phyloP scores from a whole-genome alignment of 1,140 invertebrate genomes.

The Trissolcus basalis region DNA sequence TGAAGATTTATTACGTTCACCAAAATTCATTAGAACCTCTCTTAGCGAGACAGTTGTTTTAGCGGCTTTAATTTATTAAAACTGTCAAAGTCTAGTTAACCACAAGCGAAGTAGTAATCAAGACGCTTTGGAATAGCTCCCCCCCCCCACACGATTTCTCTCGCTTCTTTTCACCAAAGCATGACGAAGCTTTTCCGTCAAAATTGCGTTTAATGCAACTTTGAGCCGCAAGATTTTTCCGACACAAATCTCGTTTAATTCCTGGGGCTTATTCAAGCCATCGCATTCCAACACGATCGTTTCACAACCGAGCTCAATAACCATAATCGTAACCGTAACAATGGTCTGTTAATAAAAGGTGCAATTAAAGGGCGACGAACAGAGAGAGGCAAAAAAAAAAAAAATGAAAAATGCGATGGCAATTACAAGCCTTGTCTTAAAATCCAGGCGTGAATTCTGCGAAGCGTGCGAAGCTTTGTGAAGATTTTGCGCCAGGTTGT shows the following conservation, averaged over 20 bases:
- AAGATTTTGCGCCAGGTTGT: constrained; percentile 35
- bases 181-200: constrained; percentile 9
- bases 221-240: constrained; percentile 4
- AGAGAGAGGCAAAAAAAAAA: not conserved
- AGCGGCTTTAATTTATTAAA: constrained; percentile 23
- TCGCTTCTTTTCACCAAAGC: constrained; percentile 13
- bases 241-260: constrained; percentile 14
- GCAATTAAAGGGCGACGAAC: constrained; percentile 25
- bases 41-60: constrained; percentile 5
- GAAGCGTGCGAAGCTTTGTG: constrained; percentile 29
- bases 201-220: constrained; percentile 11
- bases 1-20: constrained; percentile 10
- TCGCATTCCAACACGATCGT: constrained; percentile 2
- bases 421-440: constrained; percentile 35
- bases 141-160: not conserved
- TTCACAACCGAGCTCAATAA: constrained; percentile 11
- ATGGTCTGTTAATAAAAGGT: constrained; percentile 45
- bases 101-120: constrained; percentile 21
- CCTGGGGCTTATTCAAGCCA: constrained; percentile 3
- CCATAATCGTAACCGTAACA: constrained; percentile 36
- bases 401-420: constrained; percentile 34
- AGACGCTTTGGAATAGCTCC: constrained; percentile 12
- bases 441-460: constrained; percentile 43
- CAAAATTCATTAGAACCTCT: constrained; percentile 7
- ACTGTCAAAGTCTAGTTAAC: constrained; percentile 31